Evolutionary conservation across 2,113 vertebrate genomes (phyloP), one percentile per base, ranked within the genome.

Genomic region (Bubo blakistoni): DNA sequence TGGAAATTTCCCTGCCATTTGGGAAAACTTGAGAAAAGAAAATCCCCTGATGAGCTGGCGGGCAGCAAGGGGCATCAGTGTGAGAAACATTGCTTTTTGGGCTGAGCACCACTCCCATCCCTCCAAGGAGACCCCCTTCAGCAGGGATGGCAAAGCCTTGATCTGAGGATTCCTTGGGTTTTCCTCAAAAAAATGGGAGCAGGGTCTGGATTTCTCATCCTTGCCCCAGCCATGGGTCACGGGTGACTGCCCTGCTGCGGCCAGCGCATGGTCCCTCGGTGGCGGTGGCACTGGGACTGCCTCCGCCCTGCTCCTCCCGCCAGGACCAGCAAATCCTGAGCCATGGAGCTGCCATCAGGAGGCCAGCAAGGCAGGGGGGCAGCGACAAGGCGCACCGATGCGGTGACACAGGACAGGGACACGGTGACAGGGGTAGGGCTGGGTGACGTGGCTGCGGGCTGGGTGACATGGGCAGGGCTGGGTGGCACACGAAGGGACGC

Each of bases 1-100:
- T 94, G 79, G 92, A 96, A 92, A 96, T 83, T 83, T 88, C 88
- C 71, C 76, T 69, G 47, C 32, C 6, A 0, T 79, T 29, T 63
- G 76, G 58, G 91, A 88, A 88, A 95, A 94, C 70, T 94, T 67
- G 29, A 66, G 86, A 57, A 86, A 88, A 92, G 71, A 76, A 79
- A 80, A 62, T 51, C 36, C 38, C 3, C 3, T 1, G 0, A 10
- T 0, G 7, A 79, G 42, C 36, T 1, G 1, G 11, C 2, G 6
- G 26, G 36, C 0, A 0, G 38, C 21, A 32, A 83, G 7, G 22
- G 19, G 29, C 54, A 29, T 14, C 7, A 2, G 54, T 19, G 27
- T 20, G 34, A 69, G 19, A 47, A 71, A 32, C 0, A 1, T 6
- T 2, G 1, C 9, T 13, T 30, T 69, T 52, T 8, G 51, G 26